These are phyloP conservation scores for Sphenopsis melanotis DNA, from an alignment of 2,797 vertebrate species.

Conservation along the genomic window DNA sequence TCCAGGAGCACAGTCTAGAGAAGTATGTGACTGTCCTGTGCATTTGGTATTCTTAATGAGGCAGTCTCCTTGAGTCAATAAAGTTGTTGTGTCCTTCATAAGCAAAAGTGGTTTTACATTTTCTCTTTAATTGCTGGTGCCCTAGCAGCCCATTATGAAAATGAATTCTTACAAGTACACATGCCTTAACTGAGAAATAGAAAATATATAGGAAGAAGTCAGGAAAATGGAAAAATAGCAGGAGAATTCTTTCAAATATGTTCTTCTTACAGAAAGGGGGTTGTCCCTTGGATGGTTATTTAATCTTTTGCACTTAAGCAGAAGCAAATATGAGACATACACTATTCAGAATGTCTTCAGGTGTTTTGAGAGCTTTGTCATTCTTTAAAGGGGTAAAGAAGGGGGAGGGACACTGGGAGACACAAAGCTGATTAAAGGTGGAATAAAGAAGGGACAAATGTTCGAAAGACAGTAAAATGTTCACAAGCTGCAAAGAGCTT, in stretches of 20 bases:
- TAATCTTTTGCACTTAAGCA: background rate
- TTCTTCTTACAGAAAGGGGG: background rate
- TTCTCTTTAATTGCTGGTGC: background rate
- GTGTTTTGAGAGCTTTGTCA: background rate
- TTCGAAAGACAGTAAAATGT: background rate
- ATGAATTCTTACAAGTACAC: background rate
- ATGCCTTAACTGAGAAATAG: background rate
- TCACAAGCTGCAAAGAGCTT: background rate
- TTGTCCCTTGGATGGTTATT: background rate
- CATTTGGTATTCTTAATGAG: background rate
- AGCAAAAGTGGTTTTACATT: background rate
- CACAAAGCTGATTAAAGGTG: background rate
- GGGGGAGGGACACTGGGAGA: background rate
- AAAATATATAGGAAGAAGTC: background rate
- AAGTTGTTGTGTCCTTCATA: background rate
- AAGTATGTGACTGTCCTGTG: background rate
- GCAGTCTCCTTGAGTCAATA: background rate
- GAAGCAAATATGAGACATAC: background rate
- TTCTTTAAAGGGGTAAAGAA: background rate
- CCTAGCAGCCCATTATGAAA: background rate
- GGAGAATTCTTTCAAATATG: background rate
- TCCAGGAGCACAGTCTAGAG: background rate
- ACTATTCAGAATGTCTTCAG: background rate
- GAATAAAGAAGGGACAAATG: background rate
- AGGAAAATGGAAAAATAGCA: background rate